Conservation (phyloP, 2,113 vertebrate genomes). For the Girardinichthys multiradiatus region DNA sequence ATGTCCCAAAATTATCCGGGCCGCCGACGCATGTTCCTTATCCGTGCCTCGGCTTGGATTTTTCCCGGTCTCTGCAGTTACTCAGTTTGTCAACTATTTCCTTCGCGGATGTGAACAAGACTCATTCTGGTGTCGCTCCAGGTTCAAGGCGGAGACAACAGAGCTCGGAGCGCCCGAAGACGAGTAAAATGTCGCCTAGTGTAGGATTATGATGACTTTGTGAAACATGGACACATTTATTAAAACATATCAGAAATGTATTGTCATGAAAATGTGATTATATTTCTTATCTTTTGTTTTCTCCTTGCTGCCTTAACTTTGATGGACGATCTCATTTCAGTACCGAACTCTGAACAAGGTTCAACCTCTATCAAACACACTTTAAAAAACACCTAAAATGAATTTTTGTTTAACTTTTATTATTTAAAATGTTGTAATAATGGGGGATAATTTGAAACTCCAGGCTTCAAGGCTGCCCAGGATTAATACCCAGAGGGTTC, state of each 20-base stretch:
- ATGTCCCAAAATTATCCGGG: slow-evolving; percentile 62
- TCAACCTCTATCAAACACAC: slow-evolving; percentile 17
- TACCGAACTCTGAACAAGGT: background rate
- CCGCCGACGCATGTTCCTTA: slow-evolving; percentile 67
- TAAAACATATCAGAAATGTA: background rate
- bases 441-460: too few relatives aligned
- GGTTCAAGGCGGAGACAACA: slow-evolving; percentile 38
- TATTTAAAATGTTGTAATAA: slow-evolving; percentile 45
- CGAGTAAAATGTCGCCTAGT: slow-evolving; percentile 34
- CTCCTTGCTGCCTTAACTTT: background rate
- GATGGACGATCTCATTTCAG: slow-evolving; percentile 6
- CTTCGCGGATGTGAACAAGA: slow-evolving; percentile 46
- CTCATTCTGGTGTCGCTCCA: slow-evolving; percentile 49
- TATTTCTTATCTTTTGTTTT: background rate
- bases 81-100: slow-evolving; percentile 60
- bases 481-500: too few relatives aligned
- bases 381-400: background rate
- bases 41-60: slow-evolving; percentile 37
- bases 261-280: too few relatives aligned
- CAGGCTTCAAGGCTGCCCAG: too few relatives aligned
- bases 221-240: slow-evolving; percentile 12
- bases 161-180: slow-evolving; percentile 28
- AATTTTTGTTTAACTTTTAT: background rate
- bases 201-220: slow-evolving; percentile 16
- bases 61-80: slow-evolving; percentile 55